Conservation (phyloP, 2,888 invertebrate genomes). For the Campaea margaritaria region DNA sequence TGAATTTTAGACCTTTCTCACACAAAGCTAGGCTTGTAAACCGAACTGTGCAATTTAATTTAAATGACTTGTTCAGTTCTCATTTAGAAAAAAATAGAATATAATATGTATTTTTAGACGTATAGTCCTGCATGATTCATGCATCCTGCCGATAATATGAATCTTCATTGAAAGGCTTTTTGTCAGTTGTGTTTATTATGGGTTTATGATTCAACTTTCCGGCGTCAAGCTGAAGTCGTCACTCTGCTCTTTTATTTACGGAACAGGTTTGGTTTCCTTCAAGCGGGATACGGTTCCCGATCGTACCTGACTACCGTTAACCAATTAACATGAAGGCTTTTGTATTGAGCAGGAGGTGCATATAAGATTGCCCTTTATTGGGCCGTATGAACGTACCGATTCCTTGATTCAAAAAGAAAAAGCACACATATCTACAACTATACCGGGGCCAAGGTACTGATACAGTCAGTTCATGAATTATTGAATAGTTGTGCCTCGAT, state of each 20-base stretch:
- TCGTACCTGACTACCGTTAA: conserved; percentile 32
- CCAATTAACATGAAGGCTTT: conserved; percentile 29
- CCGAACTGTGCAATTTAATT: no score
- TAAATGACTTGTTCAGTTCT: no score
- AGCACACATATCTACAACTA: conserved; percentile 13
- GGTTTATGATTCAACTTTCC: conserved; percentile 64
- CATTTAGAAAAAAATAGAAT: no score
- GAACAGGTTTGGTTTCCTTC: conserved; percentile 42
- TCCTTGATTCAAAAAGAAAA: conserved; percentile 23
- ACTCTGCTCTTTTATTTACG: conserved; percentile 39
- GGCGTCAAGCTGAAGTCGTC: conserved; percentile 38
- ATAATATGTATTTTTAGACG: no score
- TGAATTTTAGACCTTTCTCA: no score
- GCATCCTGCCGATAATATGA: conserved; percentile 53
- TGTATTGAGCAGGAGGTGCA: conserved; percentile 21
- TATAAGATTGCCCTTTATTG: conserved; percentile 25
- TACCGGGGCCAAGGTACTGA: conserved; percentile 25
- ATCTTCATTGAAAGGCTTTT: conserved; percentile 62
- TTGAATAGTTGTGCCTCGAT: conserved; percentile 47
- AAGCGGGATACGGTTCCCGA: conserved; percentile 22
- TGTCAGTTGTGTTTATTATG: conserved; percentile 48
- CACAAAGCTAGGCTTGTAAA: no score
- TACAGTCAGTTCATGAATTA: conserved; percentile 50
- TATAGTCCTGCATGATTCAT: conserved; percentile 57
- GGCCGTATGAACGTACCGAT: conserved; percentile 29